phyloP scores from a whole-genome alignment of 2,888 invertebrate genomes.

The Coenonympha arcania region DNA sequence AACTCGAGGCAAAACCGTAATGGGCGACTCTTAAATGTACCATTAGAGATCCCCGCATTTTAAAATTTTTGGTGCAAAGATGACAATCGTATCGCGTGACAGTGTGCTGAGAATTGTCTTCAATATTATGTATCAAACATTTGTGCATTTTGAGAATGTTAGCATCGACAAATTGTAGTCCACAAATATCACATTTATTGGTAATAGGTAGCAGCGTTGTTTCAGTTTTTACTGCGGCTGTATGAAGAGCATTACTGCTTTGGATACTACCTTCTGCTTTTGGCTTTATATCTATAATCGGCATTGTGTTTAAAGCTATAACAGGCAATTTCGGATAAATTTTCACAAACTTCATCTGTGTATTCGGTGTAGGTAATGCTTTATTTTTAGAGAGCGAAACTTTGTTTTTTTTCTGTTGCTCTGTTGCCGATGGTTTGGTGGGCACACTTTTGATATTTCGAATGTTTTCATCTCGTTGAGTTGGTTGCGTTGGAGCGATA shows the following conservation, averaged over 20 bases:
- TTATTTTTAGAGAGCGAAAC: conserved; percentile 60
- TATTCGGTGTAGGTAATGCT: conserved; percentile 37
- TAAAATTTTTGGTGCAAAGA: conserved; percentile 84
- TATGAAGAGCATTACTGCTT: conserved; percentile 37
- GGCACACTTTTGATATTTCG: conserved; percentile 35
- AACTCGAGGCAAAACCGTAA: conserved; percentile 69
- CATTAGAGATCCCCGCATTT: conserved; percentile 86
- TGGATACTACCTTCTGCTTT: conserved; percentile 36
- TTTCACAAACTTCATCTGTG: conserved; percentile 62
- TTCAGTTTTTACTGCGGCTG: conserved; percentile 46
- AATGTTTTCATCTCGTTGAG: conserved; percentile 31
- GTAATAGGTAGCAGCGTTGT: conserved; percentile 38
- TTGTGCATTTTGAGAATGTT: conserved; percentile 83
- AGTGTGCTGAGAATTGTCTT: conserved; percentile 48
- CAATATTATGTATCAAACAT: conserved; percentile 78
- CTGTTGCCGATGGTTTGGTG: conserved; percentile 34
- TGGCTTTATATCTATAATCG: conserved; percentile 51
- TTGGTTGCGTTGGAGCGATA: conserved; percentile 39
- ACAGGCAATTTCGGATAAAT: conserved; percentile 66
- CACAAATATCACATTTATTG: conserved; percentile 79
- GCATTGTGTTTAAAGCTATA: conserved; percentile 52
- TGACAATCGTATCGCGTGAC: conserved; percentile 79
- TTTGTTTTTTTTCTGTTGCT: conserved; percentile 53
- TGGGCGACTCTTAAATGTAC: conserved; percentile 87
- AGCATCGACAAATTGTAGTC: conserved; percentile 79